Conservation (phyloP, 1,140 invertebrate genomes). For the Elymnias hypermnestra region DNA sequence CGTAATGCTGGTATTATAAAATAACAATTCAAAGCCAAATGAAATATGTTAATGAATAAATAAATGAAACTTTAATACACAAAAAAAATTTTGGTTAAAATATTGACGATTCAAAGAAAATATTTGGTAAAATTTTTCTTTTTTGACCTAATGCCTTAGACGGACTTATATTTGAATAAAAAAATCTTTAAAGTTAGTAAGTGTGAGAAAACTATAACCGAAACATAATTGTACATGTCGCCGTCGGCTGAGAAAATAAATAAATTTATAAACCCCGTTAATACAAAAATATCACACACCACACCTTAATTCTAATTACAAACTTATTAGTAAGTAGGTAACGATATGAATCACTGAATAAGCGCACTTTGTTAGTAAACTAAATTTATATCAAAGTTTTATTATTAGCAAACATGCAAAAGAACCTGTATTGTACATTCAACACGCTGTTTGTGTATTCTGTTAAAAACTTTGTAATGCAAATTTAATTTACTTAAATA, state of each 20-base stretch:
- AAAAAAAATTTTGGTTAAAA: no score
- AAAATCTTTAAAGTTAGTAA: background rate
- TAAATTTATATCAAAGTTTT: conserved; percentile 4
- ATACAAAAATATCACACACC: conserved; percentile 51
- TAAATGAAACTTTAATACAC: no score
- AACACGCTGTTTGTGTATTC: background rate
- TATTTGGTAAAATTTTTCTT: no score
- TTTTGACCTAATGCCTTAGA: no score
- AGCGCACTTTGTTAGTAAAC: conserved; percentile 32
- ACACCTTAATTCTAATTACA: conserved; percentile 64
- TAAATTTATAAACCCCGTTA: conserved; percentile 17
- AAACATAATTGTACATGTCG: no score
- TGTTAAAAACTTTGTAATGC: background rate
- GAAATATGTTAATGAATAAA: no score
- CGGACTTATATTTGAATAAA: no score
- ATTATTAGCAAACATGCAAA: background rate
- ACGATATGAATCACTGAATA: conserved; percentile 42
- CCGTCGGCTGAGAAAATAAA: conserved; percentile 15
- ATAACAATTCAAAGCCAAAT: no score
- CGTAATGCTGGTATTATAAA: no score
- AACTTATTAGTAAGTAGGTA: conserved; percentile 28
- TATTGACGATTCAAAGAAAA: no score
- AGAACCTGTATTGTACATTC: conserved; percentile 9
- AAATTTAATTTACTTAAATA: background rate
- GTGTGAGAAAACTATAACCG: conserved; percentile 1